Percentiles rank a stretch among this genome's conserved stretches.
These are phyloP conservation scores for Crenuchus spilurus DNA, from an alignment of 2,797 vertebrate species.

Conservation along the genomic window DNA sequence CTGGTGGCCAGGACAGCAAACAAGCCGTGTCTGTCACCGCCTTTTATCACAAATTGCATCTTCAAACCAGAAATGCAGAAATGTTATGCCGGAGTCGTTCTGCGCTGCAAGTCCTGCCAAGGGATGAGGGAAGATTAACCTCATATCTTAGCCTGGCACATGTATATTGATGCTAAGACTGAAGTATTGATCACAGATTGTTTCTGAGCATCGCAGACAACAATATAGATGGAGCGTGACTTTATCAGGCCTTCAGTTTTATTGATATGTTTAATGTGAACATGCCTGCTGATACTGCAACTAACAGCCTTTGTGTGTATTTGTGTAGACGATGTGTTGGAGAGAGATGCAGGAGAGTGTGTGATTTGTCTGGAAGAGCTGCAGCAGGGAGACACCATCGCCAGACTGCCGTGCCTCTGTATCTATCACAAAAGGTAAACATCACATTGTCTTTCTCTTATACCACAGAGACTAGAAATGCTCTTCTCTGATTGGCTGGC, in stretches of 20 bases:
- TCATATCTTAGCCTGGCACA: background rate
- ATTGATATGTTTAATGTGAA: background rate
- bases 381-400: conserved; percentile 96
- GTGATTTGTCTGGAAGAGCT: conserved; percentile 99
- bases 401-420: conserved; percentile 98
- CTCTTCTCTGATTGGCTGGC: too few relatives aligned
- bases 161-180: background rate
- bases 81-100: background rate
- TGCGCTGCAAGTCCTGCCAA: background rate
- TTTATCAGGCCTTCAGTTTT: background rate
- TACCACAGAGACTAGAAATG: too few relatives aligned
- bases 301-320: conserved; percentile 35
- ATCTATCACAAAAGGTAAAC: conserved; percentile 98
- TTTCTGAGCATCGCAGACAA: background rate
- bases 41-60: conserved; percentile 5
- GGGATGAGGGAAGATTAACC: background rate
- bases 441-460: conserved; percentile 38
- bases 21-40: background rate
- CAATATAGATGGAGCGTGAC: background rate
- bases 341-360: conserved; percentile 95
- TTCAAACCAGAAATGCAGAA: background rate
- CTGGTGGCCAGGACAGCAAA: background rate
- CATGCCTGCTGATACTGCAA: background rate
- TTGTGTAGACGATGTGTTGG: conserved; percentile 90
- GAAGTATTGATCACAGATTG: background rate